These are phyloP conservation scores for Isurus oxyrinchus DNA, from an alignment of 2,113 vertebrate genomes.

Conservation along the genomic window DNA sequence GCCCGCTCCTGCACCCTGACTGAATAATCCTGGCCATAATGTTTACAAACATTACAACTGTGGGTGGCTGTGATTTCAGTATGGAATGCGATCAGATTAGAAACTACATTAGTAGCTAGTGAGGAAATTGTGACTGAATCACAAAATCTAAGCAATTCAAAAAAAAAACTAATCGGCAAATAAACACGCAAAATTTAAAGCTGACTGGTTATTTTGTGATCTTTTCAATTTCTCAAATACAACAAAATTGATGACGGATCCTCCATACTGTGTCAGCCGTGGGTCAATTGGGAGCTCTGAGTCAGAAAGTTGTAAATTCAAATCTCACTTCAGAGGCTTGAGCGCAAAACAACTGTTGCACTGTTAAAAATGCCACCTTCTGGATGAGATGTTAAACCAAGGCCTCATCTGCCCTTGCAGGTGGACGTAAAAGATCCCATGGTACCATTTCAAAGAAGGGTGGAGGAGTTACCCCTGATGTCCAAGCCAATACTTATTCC, in stretches of 20 bases:
- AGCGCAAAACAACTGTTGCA: too few species aligned
- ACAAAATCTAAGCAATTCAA: background rate
- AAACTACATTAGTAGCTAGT: background rate
- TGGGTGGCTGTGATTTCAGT: background rate
- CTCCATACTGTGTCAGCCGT: background rate
- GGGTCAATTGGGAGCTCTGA: too few species aligned
- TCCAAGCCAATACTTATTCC: too few species aligned
- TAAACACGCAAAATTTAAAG: background rate
- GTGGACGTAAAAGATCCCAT: too few species aligned
- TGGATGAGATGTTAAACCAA: too few species aligned
- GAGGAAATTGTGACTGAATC: background rate
- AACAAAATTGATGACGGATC: background rate
- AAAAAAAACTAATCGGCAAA: background rate
- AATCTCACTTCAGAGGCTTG: too few species aligned
- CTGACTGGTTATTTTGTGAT: background rate
- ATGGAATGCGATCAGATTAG: background rate
- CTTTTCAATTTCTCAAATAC: background rate
- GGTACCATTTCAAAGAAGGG: too few species aligned
- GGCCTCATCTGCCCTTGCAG: too few species aligned
- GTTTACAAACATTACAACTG: background rate
- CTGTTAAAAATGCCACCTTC: too few species aligned
- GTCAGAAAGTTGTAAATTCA: too few species aligned
- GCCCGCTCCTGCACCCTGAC: too few species aligned
- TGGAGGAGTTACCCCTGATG: too few species aligned
- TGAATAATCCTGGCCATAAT: background rate